Percentiles rank a stretch among this genome's conserved stretches.
phyloP scores from a whole-genome alignment of 2,797 vertebrate species.

The Nannoperca australis region DNA sequence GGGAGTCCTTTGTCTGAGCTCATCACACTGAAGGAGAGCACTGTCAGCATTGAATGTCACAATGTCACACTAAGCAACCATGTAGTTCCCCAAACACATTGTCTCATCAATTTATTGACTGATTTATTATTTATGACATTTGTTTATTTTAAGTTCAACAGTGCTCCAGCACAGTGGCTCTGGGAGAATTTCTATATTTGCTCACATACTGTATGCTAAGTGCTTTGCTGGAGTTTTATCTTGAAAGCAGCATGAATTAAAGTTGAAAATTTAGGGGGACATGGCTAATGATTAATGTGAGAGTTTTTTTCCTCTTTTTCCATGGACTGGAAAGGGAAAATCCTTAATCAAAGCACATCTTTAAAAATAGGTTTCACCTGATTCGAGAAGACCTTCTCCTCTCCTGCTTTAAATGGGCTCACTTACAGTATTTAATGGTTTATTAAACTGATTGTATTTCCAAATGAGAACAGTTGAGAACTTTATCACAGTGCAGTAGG shows the following conservation, averaged over 20 bases:
- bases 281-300: slow-evolving; percentile 9
- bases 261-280: neutral
- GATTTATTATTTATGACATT: slow-evolving; percentile 11
- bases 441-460: slow-evolving; percentile 17
- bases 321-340: neutral
- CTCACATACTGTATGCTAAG: neutral
- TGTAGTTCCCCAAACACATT: neutral
- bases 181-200: slow-evolving; percentile 5
- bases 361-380: neutral
- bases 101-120: neutral
- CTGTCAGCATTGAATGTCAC: neutral
- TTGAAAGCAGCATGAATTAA: slow-evolving; percentile 3
- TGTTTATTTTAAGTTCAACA: too few relatives aligned
- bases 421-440: slow-evolving; percentile 16
- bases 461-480: slow-evolving; percentile 7
- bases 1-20: neutral
- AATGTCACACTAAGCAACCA: neutral
- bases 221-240: neutral
- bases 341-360: neutral
- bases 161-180: neutral
- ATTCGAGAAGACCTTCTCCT: neutral
- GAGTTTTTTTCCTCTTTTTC: neutral
- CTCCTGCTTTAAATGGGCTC: neutral
- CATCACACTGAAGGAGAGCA: slow-evolving; percentile 4
- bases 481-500: neutral